phyloP scores from a whole-genome alignment of 2,113 vertebrate species.

The Chrysemys picta region DNA sequence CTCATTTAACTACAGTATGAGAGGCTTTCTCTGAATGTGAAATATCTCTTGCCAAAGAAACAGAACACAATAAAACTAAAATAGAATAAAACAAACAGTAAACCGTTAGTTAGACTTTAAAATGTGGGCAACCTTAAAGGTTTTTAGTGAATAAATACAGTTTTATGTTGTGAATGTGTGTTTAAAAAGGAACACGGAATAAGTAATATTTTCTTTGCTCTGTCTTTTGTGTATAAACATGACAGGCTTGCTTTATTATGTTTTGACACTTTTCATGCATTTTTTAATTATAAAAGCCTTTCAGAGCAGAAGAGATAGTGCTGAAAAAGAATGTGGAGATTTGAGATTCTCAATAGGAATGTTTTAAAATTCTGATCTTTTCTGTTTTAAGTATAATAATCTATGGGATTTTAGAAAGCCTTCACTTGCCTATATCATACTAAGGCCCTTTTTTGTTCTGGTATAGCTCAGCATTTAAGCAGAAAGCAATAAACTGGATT shows the following conservation, averaged over 20 bases:
- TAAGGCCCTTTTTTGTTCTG: background rate
- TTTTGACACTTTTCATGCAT: slow-evolving; percentile 52
- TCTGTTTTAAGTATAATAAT: background rate
- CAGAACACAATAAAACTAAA: slow-evolving; percentile 61
- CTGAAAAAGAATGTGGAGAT: slow-evolving; percentile 7
- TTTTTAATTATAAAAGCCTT: slow-evolving; percentile 69
- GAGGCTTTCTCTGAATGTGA: slow-evolving; percentile 71
- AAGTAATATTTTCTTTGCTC: slow-evolving; percentile 11
- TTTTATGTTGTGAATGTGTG: slow-evolving; percentile 45
- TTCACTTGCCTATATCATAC: background rate
- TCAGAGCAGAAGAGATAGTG: slow-evolving; percentile 31
- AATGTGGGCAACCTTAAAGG: slow-evolving; percentile 50
- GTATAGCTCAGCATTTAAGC: slow-evolving; percentile 40
- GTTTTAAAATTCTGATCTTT: slow-evolving; percentile 15
- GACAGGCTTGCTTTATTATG: slow-evolving; percentile 37
- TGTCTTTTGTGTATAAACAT: slow-evolving; percentile 62
- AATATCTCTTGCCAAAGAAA: slow-evolving; percentile 73
- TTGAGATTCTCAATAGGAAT: background rate
- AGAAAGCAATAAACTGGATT: slow-evolving; percentile 71
- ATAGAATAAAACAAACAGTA: slow-evolving; percentile 74
- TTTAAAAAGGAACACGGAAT: slow-evolving; percentile 31
- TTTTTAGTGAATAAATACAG: slow-evolving; percentile 37
- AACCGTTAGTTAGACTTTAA: slow-evolving; percentile 65
- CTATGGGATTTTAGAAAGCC: background rate
- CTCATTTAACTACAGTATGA: slow-evolving; percentile 70